phyloP scores from a whole-genome alignment of 2,797 vertebrate species.

The Clarias platycephalus region DNA sequence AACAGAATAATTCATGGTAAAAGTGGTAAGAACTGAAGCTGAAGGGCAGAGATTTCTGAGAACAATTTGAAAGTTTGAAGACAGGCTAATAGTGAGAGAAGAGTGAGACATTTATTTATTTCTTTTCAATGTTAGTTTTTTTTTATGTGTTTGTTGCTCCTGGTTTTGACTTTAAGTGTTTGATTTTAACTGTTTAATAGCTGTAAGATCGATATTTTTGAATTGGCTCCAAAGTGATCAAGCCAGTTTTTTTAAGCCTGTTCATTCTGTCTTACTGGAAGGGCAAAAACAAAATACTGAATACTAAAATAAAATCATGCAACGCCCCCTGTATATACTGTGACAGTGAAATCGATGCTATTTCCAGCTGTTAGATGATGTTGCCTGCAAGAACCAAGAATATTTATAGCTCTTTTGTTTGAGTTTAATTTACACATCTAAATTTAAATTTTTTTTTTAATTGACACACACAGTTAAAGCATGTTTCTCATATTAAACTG shows the following conservation, averaged over 20 bases:
- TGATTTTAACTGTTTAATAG: slow-evolving; percentile 29
- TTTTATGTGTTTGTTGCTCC: slow-evolving; percentile 63
- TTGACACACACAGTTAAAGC: neutral
- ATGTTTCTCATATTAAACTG: neutral
- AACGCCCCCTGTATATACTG: slow-evolving; percentile 25
- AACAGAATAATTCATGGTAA: slow-evolving; percentile 67
- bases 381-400: neutral
- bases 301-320: neutral
- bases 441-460: too few species aligned
- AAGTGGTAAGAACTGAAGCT: slow-evolving; percentile 53
- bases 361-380: neutral
- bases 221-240: slow-evolving; percentile 38
- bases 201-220: slow-evolving; percentile 32
- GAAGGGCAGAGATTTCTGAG: slow-evolving; percentile 67
- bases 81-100: slow-evolving; percentile 65
- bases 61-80: slow-evolving; percentile 66
- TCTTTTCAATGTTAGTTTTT: slow-evolving; percentile 47
- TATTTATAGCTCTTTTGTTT: neutral
- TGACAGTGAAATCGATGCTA: slow-evolving; percentile 19
- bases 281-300: neutral
- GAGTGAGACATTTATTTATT: slow-evolving; percentile 61
- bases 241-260: slow-evolving; percentile 7
- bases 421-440: neutral
- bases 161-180: slow-evolving; percentile 44
- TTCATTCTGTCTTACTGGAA: slow-evolving; percentile 11